Percentiles rank a stretch among this genome's conserved stretches.
Conservation (phyloP, 1,140 invertebrate species). For the Drosophila nasuta region DNA sequence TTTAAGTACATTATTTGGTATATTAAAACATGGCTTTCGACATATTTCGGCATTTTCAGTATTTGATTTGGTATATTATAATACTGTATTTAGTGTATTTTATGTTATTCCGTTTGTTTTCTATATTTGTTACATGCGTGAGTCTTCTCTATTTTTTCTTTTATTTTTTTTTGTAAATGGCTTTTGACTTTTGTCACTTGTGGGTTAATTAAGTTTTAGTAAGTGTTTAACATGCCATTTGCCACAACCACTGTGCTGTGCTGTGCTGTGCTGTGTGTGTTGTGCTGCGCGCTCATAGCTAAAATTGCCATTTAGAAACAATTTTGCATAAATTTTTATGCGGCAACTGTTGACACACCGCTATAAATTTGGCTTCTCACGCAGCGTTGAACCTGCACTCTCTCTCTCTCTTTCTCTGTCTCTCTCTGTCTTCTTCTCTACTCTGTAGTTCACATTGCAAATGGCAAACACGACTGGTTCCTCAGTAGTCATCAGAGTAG, state of each 20-base stretch:
- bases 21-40: too few relatives aligned
- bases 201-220: constrained; percentile 40
- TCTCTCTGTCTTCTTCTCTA: background rate
- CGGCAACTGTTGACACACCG: constrained; percentile 78
- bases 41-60: too few relatives aligned
- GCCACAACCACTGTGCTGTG: constrained; percentile 7
- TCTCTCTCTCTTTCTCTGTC: too few relatives aligned
- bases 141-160: too few relatives aligned
- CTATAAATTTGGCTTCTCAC: constrained; percentile 65
- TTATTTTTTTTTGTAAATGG: background rate
- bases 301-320: constrained; percentile 80
- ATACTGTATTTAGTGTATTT: too few relatives aligned
- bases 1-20: too few relatives aligned
- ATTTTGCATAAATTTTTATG: constrained; percentile 77
- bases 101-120: too few relatives aligned
- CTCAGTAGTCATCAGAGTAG: background rate
- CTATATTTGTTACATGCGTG: too few relatives aligned
- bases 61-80: too few relatives aligned
- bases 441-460: constrained; percentile 23
- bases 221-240: constrained; percentile 19
- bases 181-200: background rate
- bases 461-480: constrained; percentile 55
- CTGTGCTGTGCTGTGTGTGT: too few relatives aligned
- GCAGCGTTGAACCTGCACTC: constrained; percentile 30
- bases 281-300: constrained; percentile 2